Evolutionary conservation across 2,888 invertebrate genomes (phyloP), one percentile per base, ranked within the genome.

Genomic region (Oscheius sp.): DNA sequence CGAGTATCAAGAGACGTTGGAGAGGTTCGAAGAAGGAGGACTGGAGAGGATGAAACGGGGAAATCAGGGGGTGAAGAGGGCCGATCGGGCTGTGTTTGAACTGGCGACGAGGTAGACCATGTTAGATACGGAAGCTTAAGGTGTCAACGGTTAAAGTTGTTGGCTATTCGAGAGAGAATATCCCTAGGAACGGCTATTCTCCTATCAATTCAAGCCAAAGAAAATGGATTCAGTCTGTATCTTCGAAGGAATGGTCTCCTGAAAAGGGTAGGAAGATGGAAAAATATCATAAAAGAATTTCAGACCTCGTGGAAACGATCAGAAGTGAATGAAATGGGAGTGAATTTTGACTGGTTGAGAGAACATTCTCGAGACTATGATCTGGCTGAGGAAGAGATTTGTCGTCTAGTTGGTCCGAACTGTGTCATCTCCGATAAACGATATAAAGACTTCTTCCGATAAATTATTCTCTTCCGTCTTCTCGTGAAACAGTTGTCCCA

Each of bases 101-200:
- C 87, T 93, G 72, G 90, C 90, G 71, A 88, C 91, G 57, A 90
- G 90, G 78, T 92, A 92, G 85, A 44, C 2, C 9, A 22, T 41
- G 38, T 9, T 22, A 17, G 4, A 4, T 17, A 59, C 24, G 89
- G 90, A 81, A 86, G 93, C 49, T 76, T 61, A 67, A 77, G 77
- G 64, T 77, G 77, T 36, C 33, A 22, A 1, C 26, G 45, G 6
- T 65, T 77, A 54, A 59, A 70, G 30, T 33, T 67, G 12, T 38
- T 78, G 2, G 68, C 66, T 9, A 80, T 87, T 12, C 90, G 92
- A 6, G 92, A 93, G 85, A 89, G 91, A 80, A 89, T 93, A 67
- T 93, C 93, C 3, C 92, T 92, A 1, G 89, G 91, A 0, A 93
- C 92, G 0, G 89, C 92, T 17, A 87, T 93, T 45, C 88, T 93